These are phyloP conservation scores for Capitella teleta DNA, from an alignment of 1,140 invertebrate genomes.

Conservation along the genomic window DNA sequence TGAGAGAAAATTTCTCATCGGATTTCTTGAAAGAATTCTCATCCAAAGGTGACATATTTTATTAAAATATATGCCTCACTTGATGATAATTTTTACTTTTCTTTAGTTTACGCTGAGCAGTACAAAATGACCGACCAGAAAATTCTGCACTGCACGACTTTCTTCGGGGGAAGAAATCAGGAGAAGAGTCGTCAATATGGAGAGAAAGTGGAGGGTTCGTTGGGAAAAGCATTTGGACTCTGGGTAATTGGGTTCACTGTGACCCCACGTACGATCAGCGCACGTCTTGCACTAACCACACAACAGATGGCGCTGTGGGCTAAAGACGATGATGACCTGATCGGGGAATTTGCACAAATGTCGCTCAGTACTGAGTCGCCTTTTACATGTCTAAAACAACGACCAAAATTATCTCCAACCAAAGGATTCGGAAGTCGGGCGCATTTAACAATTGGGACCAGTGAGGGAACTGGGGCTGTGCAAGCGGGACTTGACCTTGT, in stretches of 20 bases:
- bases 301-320: not conserved
- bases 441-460: not conserved
- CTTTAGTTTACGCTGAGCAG: not conserved
- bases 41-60: not conserved
- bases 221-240: not conserved
- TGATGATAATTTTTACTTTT: not conserved
- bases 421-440: not conserved
- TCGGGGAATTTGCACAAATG: not conserved
- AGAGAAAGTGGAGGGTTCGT: not conserved
- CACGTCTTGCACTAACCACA: not conserved
- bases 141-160: not conserved
- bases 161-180: not conserved
- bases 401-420: not conserved
- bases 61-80: not conserved
- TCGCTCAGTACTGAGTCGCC: not conserved
- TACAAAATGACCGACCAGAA: not conserved
- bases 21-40: not conserved
- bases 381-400: not conserved
- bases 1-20: not conserved
- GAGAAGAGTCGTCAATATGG: not conserved
- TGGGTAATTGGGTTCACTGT: not conserved
- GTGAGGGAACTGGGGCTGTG: not conserved
- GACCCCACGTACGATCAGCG: not conserved
- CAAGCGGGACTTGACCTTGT: not conserved
- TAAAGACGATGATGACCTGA: not conserved